These are phyloP conservation scores for Achroia grisella DNA, from an alignment of 1,140 invertebrate species.

Conservation along the genomic window DNA sequence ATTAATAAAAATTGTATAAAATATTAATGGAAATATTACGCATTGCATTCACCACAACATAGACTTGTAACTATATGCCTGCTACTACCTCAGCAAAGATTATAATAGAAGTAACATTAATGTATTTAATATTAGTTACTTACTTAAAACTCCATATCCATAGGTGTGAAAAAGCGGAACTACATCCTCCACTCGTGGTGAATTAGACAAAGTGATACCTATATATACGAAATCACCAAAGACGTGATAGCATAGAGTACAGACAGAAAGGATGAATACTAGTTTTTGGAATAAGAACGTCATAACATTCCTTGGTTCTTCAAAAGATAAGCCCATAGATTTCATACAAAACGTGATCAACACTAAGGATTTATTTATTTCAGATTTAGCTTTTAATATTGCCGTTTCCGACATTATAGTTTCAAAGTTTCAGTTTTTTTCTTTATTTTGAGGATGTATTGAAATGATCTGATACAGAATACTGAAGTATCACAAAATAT, in stretches of 20 bases:
- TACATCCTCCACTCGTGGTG: constrained; percentile 54
- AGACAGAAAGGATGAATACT: constrained; percentile 41
- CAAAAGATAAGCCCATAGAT: constrained; percentile 47
- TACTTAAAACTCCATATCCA: constrained; percentile 57
- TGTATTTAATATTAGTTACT: constrained; percentile 19
- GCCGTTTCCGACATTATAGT: constrained; percentile 33
- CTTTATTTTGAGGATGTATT: too few relatives aligned
- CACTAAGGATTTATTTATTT: constrained; percentile 45
- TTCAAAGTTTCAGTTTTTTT: too few relatives aligned
- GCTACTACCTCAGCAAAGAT: too few relatives aligned
- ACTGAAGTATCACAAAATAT: too few relatives aligned
- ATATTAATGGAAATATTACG: too few relatives aligned
- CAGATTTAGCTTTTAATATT: constrained; percentile 33
- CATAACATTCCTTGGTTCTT: constrained; percentile 18
- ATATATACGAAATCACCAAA: constrained; percentile 55
- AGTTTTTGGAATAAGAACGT: constrained; percentile 34
- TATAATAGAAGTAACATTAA: too few relatives aligned
- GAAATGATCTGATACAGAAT: too few relatives aligned
- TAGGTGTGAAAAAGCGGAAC: constrained; percentile 60
- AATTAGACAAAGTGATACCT: constrained; percentile 43
- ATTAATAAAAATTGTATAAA: too few relatives aligned
- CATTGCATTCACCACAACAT: too few relatives aligned
- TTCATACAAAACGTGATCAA: constrained; percentile 45
- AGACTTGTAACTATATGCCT: too few relatives aligned
- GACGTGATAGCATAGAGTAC: constrained; percentile 48